Base-by-base conservation (phyloP, 2,888 invertebrate species). In the Trissolcus japonicus region DNA sequence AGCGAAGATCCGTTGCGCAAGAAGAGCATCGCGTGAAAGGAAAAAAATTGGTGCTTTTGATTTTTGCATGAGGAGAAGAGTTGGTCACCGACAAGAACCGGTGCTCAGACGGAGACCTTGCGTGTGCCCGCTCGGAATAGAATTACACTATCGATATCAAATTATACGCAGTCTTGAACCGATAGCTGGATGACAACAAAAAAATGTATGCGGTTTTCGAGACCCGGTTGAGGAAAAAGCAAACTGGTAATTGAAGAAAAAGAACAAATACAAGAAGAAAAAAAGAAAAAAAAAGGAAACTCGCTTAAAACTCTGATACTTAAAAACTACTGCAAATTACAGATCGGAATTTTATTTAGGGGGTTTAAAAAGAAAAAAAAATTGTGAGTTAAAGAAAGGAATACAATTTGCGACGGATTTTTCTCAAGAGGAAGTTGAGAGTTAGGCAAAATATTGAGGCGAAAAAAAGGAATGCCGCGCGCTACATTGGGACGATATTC, bases 141-240 rank as follows among this genome's bases (percentile, higher is more conserved):
- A 76, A 82, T 86, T 87, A 87, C 88, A 80, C 81, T 85, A 88
- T 88, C 87, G 86, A 88, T 88, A 88, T 89, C 87, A 83, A 88
- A 88, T 89, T 88, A 88, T 88, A 85, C 88, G 88, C 83, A 80
- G 85, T 85, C 88, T 87, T 88, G 85, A 86, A 87, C 86, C 84
- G 87, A 88, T 86, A 86, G 81, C 80, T 73, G 62, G 69, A 35
- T 11, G 35, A 11, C 35, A 35, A 35, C 59, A 76, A 83, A 85
- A 84, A 82, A 85, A 81, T 79, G 19, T 66, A 65, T 83, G 84
- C 55, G 83, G 84, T 85, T 66, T 79, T 67, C 40, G 57, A 65
- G 67, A 43, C 73, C 63, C 67, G 54, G 55, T 65, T 73, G 51
- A 19, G 35, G 54, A 48, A 74, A 67, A 72, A 71, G 50, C 0